A percentile compares a stretch with the other conserved stretches of the same genome.
These are phyloP conservation scores for Chelonia mydas DNA, from an alignment of 2,797 vertebrate species.

Conservation along the genomic window DNA sequence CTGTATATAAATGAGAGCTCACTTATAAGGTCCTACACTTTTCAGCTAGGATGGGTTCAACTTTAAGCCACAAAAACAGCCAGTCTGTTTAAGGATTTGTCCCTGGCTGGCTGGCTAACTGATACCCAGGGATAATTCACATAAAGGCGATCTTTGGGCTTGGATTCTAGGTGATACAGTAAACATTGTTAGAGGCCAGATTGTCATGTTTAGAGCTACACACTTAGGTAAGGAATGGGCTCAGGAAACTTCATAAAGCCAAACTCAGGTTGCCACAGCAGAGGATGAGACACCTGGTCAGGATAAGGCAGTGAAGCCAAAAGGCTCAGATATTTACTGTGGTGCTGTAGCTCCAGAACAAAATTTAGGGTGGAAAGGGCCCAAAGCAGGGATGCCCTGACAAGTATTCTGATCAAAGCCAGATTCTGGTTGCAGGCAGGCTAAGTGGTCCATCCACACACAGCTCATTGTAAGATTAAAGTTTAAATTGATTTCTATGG, in stretches of 20 bases:
- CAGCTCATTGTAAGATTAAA: not conserved
- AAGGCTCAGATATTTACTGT: not conserved
- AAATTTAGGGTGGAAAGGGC: not conserved
- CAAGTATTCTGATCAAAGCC: not conserved
- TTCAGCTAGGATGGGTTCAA: not conserved
- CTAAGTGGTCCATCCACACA: not conserved
- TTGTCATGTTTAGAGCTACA: not conserved
- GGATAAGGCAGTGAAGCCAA: not conserved
- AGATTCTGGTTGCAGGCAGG: not conserved
- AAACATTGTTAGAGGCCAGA: not conserved
- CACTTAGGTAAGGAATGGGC: not conserved
- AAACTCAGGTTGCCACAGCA: not conserved
- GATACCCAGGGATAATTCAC: not conserved
- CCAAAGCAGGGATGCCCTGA: not conserved
- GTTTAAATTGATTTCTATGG: not conserved
- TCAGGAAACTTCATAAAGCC: not conserved
- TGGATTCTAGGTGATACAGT: not conserved
- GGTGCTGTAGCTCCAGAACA: not conserved
- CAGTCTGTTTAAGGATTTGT: not conserved
- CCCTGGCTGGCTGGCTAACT: not conserved
- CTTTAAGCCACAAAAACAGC: not conserved
- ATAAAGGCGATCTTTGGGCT: not conserved
- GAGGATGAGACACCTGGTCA: not conserved
- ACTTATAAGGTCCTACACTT: not conserved
- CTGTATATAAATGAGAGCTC: conserved; percentile 7